Conservation (phyloP, 2,113 vertebrate genomes). For the Sinosuthora webbiana region DNA sequence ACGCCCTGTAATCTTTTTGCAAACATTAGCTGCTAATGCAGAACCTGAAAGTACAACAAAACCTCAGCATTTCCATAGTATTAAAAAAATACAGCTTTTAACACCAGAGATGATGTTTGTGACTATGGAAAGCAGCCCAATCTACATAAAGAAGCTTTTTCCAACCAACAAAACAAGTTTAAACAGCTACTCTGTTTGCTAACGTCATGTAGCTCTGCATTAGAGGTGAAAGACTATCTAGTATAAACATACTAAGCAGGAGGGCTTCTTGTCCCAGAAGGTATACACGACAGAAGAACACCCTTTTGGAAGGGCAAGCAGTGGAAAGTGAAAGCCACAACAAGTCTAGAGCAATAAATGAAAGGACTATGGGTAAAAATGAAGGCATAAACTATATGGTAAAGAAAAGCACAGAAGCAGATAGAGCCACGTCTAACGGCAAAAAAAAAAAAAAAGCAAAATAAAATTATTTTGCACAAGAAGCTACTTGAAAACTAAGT, state of each 20-base stretch:
- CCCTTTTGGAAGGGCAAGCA: not conserved
- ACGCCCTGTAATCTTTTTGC: constrained; percentile 98
- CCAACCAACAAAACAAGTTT: not conserved
- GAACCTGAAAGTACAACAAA: constrained; percentile 79
- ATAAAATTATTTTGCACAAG: not conserved
- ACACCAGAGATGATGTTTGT: not conserved
- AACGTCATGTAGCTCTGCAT: not conserved
- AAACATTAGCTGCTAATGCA: constrained; percentile 95
- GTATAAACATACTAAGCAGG: not conserved
- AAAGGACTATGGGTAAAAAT: not conserved
- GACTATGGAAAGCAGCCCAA: not conserved
- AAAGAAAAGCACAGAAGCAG: not conserved
- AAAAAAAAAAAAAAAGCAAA: not conserved
- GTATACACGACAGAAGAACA: not conserved
- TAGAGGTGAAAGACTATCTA: not conserved
- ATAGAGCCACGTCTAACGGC: fast-evolving
- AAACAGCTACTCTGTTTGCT: not conserved
- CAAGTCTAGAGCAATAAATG: not conserved
- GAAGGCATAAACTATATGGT: not conserved
- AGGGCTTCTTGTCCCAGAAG: not conserved
- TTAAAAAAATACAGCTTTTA: not conserved
- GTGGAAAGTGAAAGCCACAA: not conserved
- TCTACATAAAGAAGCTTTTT: not conserved
- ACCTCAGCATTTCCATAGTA: not conserved
- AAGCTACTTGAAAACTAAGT: not conserved